Conservation (phyloP, 23 tunicate species). For the Diplosoma virens region DNA sequence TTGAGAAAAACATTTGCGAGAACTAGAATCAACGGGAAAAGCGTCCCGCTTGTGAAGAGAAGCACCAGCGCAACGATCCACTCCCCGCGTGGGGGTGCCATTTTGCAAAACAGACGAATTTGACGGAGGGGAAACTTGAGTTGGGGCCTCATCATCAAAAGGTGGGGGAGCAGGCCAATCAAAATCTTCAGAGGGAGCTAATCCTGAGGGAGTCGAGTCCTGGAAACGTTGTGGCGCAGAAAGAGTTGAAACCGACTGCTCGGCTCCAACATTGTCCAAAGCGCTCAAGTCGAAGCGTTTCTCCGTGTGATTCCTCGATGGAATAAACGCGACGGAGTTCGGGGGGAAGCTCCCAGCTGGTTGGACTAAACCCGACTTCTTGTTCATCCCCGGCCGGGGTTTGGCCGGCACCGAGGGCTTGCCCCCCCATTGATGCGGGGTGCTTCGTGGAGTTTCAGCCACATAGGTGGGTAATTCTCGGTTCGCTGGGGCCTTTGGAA, state of each 20-base stretch:
- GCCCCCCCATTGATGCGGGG: too few relatives aligned
- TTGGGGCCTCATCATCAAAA: background rate
- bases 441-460: too few relatives aligned
- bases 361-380: background rate
- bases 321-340: slow-evolving; percentile 21
- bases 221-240: background rate
- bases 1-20: too few relatives aligned
- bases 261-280: background rate
- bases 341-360: background rate
- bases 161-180: slow-evolving; percentile 79
- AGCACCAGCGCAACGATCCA: too few relatives aligned
- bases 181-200: slow-evolving; percentile 30
- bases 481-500: too few relatives aligned
- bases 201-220: background rate
- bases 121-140: background rate
- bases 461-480: too few relatives aligned
- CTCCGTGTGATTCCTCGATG: background rate
- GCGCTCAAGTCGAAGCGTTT: slow-evolving; percentile 11
- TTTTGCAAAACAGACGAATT: too few relatives aligned
- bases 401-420: background rate
- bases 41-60: too few relatives aligned
- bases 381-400: background rate
- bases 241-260: too few relatives aligned
- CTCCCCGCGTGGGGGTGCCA: too few relatives aligned
- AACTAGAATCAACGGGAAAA: too few relatives aligned